Conservation (phyloP, 2,888 invertebrate species). For the Perithous albicinctus region DNA sequence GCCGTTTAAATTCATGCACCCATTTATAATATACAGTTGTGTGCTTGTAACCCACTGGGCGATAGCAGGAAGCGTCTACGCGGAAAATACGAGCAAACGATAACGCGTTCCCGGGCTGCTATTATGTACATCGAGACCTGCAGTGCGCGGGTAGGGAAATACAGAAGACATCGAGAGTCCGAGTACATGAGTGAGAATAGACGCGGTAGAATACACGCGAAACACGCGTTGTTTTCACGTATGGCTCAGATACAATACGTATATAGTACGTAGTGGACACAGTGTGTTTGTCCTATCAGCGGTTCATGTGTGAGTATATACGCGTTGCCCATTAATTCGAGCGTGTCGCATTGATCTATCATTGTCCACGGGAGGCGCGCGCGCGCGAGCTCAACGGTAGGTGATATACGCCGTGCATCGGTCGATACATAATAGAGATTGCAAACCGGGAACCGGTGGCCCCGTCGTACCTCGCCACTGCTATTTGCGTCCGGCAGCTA, state of each 20-base stretch:
- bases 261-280: conserved; percentile 16
- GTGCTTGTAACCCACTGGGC: conserved; percentile 54
- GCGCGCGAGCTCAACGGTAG: conserved; percentile 55
- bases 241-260: conserved; percentile 61
- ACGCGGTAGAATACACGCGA: conserved; percentile 43
- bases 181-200: conserved; percentile 34
- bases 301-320: conserved; percentile 73
- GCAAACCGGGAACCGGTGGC: conserved; percentile 65
- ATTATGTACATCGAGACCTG: conserved; percentile 41
- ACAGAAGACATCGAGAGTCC: conserved; percentile 31
- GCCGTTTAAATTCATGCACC: background rate
- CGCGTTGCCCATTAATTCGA: conserved; percentile 82
- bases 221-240: conserved; percentile 60
- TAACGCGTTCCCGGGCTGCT: conserved; percentile 71
- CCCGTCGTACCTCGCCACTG: conserved; percentile 49
- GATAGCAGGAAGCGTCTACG: conserved; percentile 77
- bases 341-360: conserved; percentile 84
- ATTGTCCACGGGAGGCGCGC: conserved; percentile 76
- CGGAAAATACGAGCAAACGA: conserved; percentile 80
- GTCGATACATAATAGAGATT: conserved; percentile 82
- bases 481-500: conserved; percentile 57
- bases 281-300: background rate
- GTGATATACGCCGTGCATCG: conserved; percentile 77
- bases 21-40: background rate
- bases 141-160: conserved; percentile 6